A percentile compares a stretch with the other conserved stretches of the same genome.
Conservation (phyloP, 2,113 vertebrate genomes). For the Myrmecobius fasciatus region DNA sequence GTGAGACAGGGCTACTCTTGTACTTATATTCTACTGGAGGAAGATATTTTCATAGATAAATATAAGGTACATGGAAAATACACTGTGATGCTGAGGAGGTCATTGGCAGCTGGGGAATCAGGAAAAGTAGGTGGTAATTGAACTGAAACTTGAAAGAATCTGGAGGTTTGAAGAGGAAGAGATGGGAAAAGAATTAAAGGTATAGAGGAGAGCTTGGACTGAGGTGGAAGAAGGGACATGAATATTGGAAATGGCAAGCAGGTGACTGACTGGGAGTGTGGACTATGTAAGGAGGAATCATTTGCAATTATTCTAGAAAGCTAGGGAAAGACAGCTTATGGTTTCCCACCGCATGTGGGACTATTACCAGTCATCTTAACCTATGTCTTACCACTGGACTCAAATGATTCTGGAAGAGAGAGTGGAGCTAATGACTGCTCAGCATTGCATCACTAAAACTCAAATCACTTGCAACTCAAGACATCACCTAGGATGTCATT, state of each 20-base stretch:
- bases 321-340: too few species aligned
- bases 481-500: too few species aligned
- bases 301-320: neutral
- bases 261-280: neutral
- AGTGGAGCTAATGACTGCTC: too few species aligned
- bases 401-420: too few species aligned
- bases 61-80: neutral
- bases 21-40: neutral
- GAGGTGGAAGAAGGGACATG: neutral
- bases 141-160: neutral
- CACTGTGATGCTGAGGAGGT: neutral
- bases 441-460: too few species aligned
- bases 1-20: neutral
- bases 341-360: too few species aligned
- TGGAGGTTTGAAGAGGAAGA: neutral
- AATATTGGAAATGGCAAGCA: neutral
- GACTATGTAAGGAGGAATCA: neutral
- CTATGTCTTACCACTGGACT: too few species aligned
- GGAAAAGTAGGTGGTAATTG: neutral
- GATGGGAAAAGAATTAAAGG: neutral
- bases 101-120: neutral
- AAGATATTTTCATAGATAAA: neutral
- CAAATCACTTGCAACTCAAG: too few species aligned
- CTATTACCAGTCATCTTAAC: too few species aligned
- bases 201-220: neutral